Conservation (phyloP, 2,888 invertebrate species). For the Tiliacea citrago region DNA sequence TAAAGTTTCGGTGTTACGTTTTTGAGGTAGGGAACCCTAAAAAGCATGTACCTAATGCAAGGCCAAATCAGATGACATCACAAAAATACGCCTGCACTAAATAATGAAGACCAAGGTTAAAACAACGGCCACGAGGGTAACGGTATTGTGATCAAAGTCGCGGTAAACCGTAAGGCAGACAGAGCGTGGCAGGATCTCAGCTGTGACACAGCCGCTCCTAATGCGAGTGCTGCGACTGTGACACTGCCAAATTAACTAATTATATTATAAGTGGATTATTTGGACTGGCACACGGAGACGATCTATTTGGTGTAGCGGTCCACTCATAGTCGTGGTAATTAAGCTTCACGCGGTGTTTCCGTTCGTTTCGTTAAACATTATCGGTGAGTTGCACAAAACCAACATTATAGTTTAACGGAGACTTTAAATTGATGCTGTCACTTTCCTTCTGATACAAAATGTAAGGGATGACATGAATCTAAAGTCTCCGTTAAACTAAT, state of each 20-base stretch:
- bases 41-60: background rate
- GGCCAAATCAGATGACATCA: background rate
- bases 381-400: too few species aligned
- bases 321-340: background rate
- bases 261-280: conserved; percentile 18
- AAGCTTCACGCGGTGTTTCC: conserved; percentile 18
- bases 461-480: too few species aligned
- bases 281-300: conserved; percentile 22
- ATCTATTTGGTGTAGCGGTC: conserved; percentile 1
- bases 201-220: conserved; percentile 50
- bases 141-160: conserved; percentile 40
- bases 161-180: conserved; percentile 35
- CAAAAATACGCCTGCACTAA: background rate
- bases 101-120: conserved; percentile 8
- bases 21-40: background rate
- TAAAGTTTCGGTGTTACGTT: too few species aligned
- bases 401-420: too few species aligned
- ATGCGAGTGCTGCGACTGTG: conserved; percentile 13
- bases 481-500: too few species aligned
- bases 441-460: too few species aligned
- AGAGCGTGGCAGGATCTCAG: conserved; percentile 61
- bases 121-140: conserved; percentile 25
- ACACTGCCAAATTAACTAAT: conserved; percentile 11
- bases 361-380: conserved; percentile 12
- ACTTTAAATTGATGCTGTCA: too few species aligned